Conservation (phyloP, 2,113 vertebrate genomes). For the Misgurnus mizolepis region DNA sequence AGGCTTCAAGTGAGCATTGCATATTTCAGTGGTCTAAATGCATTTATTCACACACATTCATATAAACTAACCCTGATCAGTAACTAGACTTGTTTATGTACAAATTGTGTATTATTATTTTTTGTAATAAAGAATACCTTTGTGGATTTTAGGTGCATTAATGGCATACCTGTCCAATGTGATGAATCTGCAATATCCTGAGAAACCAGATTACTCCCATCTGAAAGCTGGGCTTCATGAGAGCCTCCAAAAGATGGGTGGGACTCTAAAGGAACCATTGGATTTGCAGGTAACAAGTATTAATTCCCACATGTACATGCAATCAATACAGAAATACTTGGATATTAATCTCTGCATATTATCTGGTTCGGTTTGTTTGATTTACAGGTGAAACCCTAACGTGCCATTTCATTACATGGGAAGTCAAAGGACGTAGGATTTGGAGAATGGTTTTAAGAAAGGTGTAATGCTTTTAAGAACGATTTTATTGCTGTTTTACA, state of each 20-base stretch:
- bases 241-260: constrained; percentile 70
- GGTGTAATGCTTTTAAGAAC: constrained; percentile 2
- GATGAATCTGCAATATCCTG: constrained; percentile 77
- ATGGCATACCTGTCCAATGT: constrained; percentile 77
- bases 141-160: constrained; percentile 70
- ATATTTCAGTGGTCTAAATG: neutral
- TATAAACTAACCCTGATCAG: neutral
- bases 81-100: too few relatives aligned
- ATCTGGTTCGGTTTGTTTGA: neutral
- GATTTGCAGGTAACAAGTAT: constrained; percentile 57
- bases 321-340: neutral
- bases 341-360: neutral
- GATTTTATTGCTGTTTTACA: constrained; percentile 6
- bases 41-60: neutral
- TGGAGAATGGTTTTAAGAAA: neutral
- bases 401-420: neutral
- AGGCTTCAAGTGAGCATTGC: constrained; percentile 65
- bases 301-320: too few relatives aligned
- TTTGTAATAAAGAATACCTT: neutral
- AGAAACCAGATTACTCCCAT: constrained; percentile 78
- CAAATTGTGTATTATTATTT: neutral
- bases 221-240: constrained; percentile 70
- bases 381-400: constrained; percentile 13
- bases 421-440: neutral
- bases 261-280: constrained; percentile 57